Base-by-base conservation (phyloP, 1,140 invertebrate species). In the Platyura marginata region DNA sequence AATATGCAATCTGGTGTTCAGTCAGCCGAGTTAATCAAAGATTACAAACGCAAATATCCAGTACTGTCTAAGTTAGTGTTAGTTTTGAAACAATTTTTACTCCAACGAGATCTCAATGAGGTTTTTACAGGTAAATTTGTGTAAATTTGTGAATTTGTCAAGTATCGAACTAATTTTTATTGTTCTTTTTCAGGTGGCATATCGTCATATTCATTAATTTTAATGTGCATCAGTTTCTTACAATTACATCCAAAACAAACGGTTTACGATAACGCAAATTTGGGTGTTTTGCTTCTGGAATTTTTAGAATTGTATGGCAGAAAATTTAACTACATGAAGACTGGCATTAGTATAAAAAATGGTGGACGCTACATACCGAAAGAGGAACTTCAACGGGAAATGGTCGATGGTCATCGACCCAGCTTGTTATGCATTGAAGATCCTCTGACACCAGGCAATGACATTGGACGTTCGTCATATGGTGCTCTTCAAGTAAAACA, bases 161-260 rank as follows among this genome's bases (percentile, higher is more conserved):
- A 18, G 6, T 36, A 36, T 36, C 16, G 10, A 10, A 18, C 16
- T 18, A n/a, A 8, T 13, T 13, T 37, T 37, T 37, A 6, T 6
- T 23, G 21, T 40, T 21, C 9, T 13, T 33, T 38, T 44, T 5
- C 23, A 45, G 93, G 95, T 49, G 95, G 95, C 59, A 95, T 98
- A 53, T 93, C 91, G 48, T 98, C 93, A 32, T 99, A 99, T 66
- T 92, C 91, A 59, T 76, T 99, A 48, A 96, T 98, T 62, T 76
- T 98, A 43, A 92, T 98, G 83, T 90, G 88, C 54, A 90, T 98
- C 63, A 94, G 89, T 69, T 98, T 97, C 67, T 71, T 98, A 46
- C 91, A 96, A 74, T 53, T 73, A 49, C 70, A 72, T 54, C 69
- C 66, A 39, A 58, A 68, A 9, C 70, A 83, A 54, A 68, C 68